These are phyloP conservation scores for Microcebus ravelobensis DNA, from an alignment of 2,113 vertebrate genomes.

Conservation along the genomic window DNA sequence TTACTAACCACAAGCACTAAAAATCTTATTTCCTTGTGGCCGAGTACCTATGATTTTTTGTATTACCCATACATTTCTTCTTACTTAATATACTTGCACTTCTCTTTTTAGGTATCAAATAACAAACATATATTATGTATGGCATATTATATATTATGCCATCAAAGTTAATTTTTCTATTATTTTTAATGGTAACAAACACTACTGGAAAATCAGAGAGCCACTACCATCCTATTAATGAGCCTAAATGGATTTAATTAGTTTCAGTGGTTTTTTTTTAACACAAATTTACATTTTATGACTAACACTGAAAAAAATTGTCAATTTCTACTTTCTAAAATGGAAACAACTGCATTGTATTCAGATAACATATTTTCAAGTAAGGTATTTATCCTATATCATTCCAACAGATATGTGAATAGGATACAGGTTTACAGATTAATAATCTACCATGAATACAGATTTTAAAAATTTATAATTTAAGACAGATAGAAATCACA, in stretches of 20 bases:
- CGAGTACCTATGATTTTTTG: not conserved
- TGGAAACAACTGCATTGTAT: not conserved
- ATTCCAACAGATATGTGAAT: not conserved
- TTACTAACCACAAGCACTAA: not conserved
- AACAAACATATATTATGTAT: not conserved
- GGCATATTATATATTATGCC: not conserved
- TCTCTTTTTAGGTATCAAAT: not conserved
- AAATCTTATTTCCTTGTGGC: not conserved
- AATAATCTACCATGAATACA: not conserved
- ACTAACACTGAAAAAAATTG: not conserved
- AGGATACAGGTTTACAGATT: not conserved
- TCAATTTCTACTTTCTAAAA: conserved; percentile 2
- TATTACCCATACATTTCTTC: not conserved
- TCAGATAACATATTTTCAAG: not conserved
- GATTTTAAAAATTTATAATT: not conserved
- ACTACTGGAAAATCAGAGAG: not conserved
- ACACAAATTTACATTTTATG: not conserved
- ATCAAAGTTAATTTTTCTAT: not conserved
- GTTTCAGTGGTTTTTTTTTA: not conserved
- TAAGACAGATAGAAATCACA: not conserved
- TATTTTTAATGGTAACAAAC: not conserved
- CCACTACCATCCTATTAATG: not conserved
- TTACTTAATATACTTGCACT: not conserved
- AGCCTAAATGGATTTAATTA: not conserved
- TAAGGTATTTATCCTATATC: not conserved